Percentiles rank a stretch among this genome's conserved stretches.
These are phyloP conservation scores for Coturnix japonica DNA, from an alignment of 2,113 vertebrate species.

Conservation along the genomic window DNA sequence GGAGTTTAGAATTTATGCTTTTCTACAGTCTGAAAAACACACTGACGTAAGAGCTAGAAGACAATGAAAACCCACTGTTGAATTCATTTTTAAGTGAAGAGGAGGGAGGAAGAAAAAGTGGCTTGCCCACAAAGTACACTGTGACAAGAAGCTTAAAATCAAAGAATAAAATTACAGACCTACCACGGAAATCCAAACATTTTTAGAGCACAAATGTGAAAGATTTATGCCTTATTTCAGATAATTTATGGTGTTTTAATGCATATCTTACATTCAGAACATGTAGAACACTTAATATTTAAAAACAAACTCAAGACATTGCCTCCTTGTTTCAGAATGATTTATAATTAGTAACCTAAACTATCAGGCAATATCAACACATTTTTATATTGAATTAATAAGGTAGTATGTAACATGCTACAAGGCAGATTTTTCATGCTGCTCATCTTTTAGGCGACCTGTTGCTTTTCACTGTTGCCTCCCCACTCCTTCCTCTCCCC, in stretches of 20 bases:
- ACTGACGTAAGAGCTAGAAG: not conserved
- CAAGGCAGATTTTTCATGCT: not conserved
- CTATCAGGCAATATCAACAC: not conserved
- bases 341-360: not conserved
- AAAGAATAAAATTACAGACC: not conserved
- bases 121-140: not conserved
- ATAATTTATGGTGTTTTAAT: not conserved
- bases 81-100: not conserved
- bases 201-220: not conserved
- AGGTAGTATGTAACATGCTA: not conserved
- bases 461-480: not conserved
- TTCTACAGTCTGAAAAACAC: not conserved
- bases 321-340: not conserved
- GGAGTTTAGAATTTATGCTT: not conserved
- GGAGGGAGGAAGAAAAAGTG: not conserved
- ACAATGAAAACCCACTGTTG: not conserved
- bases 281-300: not conserved
- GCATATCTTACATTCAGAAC: not conserved
- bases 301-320: not conserved
- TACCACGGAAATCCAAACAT: rapidly evolving
- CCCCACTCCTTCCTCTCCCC: too few species aligned
- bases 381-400: not conserved
- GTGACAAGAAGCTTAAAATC: not conserved
- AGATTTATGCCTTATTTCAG: not conserved
- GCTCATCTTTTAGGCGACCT: not conserved